A percentile compares a stretch with the other conserved stretches of the same genome.
Conservation (phyloP, 2,797 vertebrate genomes). For the Hemibagrus guttatus region DNA sequence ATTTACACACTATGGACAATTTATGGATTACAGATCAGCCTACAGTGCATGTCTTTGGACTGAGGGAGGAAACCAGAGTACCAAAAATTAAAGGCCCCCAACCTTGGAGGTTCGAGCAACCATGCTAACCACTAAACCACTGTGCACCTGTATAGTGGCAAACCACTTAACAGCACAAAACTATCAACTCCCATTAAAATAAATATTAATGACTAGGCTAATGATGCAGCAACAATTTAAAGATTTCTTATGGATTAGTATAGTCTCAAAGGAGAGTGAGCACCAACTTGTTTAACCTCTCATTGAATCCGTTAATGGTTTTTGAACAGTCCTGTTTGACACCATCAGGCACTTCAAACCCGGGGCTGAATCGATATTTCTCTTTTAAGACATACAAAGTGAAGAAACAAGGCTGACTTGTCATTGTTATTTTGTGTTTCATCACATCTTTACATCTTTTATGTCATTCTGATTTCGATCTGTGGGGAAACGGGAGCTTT, state of each 20-base stretch:
- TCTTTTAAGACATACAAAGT: neutral
- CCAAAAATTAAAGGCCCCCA: too few species aligned
- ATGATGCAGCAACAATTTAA: neutral
- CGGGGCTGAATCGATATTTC: neutral
- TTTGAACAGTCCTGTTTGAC: neutral
- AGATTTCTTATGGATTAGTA: neutral
- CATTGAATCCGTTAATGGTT: neutral
- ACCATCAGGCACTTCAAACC: neutral
- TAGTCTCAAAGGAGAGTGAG: neutral
- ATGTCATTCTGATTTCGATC: conserved; percentile 29
- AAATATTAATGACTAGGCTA: neutral
- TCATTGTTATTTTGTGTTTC: conserved; percentile 31
- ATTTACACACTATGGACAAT: too few species aligned
- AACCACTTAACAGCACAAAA: neutral
- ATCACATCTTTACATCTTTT: conserved; percentile 39
- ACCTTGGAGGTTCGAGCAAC: too few species aligned
- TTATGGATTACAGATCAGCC: too few species aligned
- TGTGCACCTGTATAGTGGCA: too few species aligned
- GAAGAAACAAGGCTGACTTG: neutral
- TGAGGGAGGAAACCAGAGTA: too few species aligned
- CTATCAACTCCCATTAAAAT: neutral
- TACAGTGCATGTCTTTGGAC: too few species aligned
- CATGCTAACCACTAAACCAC: too few species aligned
- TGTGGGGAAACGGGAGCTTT: conserved; percentile 13
- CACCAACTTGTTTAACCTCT: neutral